Percentiles rank a stretch among this genome's conserved stretches.
phyloP scores from a whole-genome alignment of 2,113 vertebrate genomes.

The Eptatretus burgeri region DNA sequence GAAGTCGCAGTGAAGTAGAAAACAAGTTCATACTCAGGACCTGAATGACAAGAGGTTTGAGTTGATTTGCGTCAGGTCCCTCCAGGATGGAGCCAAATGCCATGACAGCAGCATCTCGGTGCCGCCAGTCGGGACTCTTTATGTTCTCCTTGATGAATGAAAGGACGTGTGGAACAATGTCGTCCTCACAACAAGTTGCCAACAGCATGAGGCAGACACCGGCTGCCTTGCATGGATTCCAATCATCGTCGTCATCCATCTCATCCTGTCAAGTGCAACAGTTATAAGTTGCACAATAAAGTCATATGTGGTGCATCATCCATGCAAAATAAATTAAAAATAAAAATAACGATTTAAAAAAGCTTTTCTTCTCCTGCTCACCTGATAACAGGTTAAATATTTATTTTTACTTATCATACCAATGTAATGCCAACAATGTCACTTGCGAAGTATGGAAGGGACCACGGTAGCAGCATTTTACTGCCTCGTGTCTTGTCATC shows the following conservation, averaged over 20 bases:
- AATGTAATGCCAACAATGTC: background rate
- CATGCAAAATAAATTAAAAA: background rate
- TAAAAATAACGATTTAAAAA: background rate
- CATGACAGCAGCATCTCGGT: slow-evolving; percentile 86
- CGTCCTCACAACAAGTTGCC: slow-evolving; percentile 86
- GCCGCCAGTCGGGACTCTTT: slow-evolving; percentile 65
- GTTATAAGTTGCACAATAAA: too few species aligned
- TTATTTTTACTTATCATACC: background rate
- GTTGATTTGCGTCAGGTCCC: slow-evolving; percentile 69
- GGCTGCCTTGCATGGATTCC: slow-evolving; percentile 88
- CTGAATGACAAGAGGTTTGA: slow-evolving; percentile 80
- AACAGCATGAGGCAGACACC: slow-evolving; percentile 92
- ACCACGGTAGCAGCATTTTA: too few species aligned
- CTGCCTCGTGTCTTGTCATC: too few species aligned
- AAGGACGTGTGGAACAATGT: slow-evolving; percentile 76
- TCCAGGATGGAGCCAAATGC: slow-evolving; percentile 88
- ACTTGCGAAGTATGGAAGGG: too few species aligned
- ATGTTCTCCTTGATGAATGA: slow-evolving; percentile 96
- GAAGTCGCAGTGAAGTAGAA: too few species aligned
- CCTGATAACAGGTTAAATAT: background rate
- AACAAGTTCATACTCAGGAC: slow-evolving; percentile 16
- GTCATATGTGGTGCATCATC: background rate
- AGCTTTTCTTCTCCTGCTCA: background rate
- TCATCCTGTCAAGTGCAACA: slow-evolving; percentile 31
- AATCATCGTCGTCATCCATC: slow-evolving; percentile 81